Conservation (phyloP, 2,113 vertebrate genomes). For the Calyptommatus sinebrachiatus region DNA sequence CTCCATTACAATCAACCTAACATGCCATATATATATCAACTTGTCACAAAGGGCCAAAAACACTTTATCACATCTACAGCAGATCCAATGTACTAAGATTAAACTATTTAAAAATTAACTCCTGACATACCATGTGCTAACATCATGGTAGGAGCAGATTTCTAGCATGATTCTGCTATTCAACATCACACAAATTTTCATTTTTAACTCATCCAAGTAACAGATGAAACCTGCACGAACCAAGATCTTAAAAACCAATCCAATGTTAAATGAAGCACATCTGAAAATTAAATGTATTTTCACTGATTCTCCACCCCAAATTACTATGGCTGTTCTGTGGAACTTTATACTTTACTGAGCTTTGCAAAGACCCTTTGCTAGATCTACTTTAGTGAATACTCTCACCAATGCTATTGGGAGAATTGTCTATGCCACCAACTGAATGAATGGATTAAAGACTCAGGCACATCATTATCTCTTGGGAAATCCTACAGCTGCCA, state of each 20-base stretch:
- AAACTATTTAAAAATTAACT: neutral
- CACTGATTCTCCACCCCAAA: too few relatives aligned
- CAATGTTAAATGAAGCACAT: neutral
- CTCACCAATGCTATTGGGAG: too few relatives aligned
- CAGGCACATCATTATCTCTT: too few relatives aligned
- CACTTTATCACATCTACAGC: neutral
- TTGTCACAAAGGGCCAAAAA: neutral
- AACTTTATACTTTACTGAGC: neutral
- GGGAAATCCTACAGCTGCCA: too few relatives aligned
- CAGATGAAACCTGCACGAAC: neutral
- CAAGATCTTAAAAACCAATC: neutral
- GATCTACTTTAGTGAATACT: too few relatives aligned
- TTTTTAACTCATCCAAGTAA: neutral
- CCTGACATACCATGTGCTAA: neutral
- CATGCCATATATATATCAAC: neutral
- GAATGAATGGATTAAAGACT: too few relatives aligned
- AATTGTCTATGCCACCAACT: too few relatives aligned
- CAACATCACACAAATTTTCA: neutral
- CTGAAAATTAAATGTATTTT: too few relatives aligned
- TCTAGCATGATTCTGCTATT: neutral
- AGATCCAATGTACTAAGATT: neutral
- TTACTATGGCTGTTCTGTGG: too few relatives aligned
- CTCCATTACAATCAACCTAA: neutral
- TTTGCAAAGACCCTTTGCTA: neutral
- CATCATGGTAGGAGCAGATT: neutral